phyloP scores from a whole-genome alignment of 2,888 invertebrate species.

The Amblyjoppa fuscipennis region DNA sequence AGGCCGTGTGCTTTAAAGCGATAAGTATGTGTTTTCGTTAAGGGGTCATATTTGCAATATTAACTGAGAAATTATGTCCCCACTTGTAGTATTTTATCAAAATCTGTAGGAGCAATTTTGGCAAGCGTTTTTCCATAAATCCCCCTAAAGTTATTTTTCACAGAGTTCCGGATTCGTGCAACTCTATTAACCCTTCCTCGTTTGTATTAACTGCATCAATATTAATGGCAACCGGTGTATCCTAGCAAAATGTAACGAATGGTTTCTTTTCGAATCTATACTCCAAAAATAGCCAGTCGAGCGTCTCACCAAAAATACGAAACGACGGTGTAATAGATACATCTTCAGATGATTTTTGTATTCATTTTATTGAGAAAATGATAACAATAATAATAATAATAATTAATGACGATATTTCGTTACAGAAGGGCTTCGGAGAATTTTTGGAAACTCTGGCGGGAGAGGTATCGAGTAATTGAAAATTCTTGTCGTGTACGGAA shows the following conservation, averaged over 20 bases:
- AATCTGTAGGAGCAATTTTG: background rate
- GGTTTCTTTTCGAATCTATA: conserved; percentile 16
- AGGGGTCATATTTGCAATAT: conserved; percentile 1
- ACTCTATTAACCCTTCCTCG: conserved; percentile 5
- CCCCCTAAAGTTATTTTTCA: background rate
- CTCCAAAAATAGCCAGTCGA: conserved; percentile 54
- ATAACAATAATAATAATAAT: background rate
- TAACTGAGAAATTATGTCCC: background rate
- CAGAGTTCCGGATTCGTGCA: background rate
- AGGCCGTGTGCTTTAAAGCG: background rate
- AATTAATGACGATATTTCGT: conserved; percentile 14
- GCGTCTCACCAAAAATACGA: background rate
- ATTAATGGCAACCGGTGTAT: conserved; percentile 25
- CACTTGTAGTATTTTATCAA: background rate
- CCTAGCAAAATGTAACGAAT: background rate
- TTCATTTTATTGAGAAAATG: background rate
- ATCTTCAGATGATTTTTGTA: conserved; percentile 7
- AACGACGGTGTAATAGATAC: conserved; percentile 41
- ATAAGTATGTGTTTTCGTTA: conserved; percentile 3
- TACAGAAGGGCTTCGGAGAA: conserved; percentile 10
- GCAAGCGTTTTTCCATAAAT: background rate
- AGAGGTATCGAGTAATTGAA: conserved; percentile 7
- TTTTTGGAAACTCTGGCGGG: background rate
- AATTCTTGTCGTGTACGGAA: conserved; percentile 52
- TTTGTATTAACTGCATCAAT: background rate